Base-by-base conservation (phyloP, 2,888 invertebrate genomes). In the Malthinus seriepunctatus region DNA sequence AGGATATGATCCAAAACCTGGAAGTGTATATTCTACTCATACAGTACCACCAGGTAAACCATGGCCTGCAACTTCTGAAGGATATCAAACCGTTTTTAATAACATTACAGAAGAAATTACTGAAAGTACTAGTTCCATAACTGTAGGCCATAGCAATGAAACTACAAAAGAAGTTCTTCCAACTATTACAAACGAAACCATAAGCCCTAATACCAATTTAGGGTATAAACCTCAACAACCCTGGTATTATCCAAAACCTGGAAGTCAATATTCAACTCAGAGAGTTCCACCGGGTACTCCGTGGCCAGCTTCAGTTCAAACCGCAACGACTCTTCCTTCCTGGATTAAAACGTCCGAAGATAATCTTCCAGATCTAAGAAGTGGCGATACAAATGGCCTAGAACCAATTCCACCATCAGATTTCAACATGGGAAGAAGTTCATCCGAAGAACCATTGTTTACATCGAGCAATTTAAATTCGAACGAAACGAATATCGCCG, bases 211-310 rank as follows among this genome's bases (percentile, higher is more conserved):
- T 44, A 46, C 51, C 1, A 14, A 45, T 46, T 55, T 64, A 32
- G 53, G 46, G 14, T 64, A 62, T 49, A 47, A 57, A 44, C 64
- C 64, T 2, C 39, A 32, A 31, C 32, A 51, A 8, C 63, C 63
- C 14, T 47, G 56, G 32, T 57, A 48, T 46, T 49, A 39, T 34
- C 52, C 55, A 14, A 53, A 53, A 11, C 62, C 62, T 23, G 58
- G 58, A 10, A 52, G 23, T 23, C 23, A 23, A 23, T 23, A 23
- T 23, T 23, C 23, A 5, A 23, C 23, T 2, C 63, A 61, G 32
- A 51, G 59, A 3, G 51, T 64, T 1, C 59, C 66, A n/a, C 49
- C 64, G 5, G 63, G 64, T 8, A 46, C 54, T 45, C 65, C 60
- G 6, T 64, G 63, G 63, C 62, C 64, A 10, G 64, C 63, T 9